Percentiles rank a stretch among this genome's conserved stretches.
Conservation (phyloP, 2,113 vertebrate genomes). For the Anguilla rostrata region DNA sequence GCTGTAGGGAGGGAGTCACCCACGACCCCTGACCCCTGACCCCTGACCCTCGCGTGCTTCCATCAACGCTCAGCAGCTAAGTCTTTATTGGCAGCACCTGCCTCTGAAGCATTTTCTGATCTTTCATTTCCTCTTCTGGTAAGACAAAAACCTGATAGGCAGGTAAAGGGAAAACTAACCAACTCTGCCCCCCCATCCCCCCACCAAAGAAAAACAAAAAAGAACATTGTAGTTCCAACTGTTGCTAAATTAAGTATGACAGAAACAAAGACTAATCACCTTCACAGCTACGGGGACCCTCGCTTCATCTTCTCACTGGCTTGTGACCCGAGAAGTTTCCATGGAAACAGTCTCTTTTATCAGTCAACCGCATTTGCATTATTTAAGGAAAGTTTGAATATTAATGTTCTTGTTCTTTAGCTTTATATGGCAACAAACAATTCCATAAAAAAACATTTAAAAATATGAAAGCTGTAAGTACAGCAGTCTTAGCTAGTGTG, state of each 20-base stretch:
- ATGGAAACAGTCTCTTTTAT: constrained; percentile 83
- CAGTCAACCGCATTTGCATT: constrained; percentile 64
- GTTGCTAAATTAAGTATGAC: constrained; percentile 81
- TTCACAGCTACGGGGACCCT: constrained; percentile 71
- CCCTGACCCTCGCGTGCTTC: too few relatives aligned
- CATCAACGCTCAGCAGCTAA: too few relatives aligned
- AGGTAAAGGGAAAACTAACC: not conserved
- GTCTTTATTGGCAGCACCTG: not conserved
- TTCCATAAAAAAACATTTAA: not conserved
- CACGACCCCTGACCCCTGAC: too few relatives aligned
- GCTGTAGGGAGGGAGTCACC: too few relatives aligned
- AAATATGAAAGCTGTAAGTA: not conserved
- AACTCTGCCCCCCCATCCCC: not conserved
- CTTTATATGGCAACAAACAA: not conserved
- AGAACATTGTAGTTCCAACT: constrained; percentile 47
- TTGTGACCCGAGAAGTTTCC: constrained; percentile 78
- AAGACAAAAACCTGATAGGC: not conserved
- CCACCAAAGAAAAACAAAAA: too few relatives aligned
- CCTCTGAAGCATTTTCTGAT: constrained; percentile 21
- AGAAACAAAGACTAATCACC: constrained; percentile 84
- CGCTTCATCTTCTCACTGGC: constrained; percentile 76
- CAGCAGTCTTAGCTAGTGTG: not conserved
- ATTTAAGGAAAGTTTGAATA: constrained; percentile 7
- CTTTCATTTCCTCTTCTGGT: constrained; percentile 36
- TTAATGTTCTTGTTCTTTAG: constrained; percentile 11